Evolutionary conservation across 1,140 invertebrate species (phyloP).

Genomic region (Drosophila pseudoobscura): DNA sequence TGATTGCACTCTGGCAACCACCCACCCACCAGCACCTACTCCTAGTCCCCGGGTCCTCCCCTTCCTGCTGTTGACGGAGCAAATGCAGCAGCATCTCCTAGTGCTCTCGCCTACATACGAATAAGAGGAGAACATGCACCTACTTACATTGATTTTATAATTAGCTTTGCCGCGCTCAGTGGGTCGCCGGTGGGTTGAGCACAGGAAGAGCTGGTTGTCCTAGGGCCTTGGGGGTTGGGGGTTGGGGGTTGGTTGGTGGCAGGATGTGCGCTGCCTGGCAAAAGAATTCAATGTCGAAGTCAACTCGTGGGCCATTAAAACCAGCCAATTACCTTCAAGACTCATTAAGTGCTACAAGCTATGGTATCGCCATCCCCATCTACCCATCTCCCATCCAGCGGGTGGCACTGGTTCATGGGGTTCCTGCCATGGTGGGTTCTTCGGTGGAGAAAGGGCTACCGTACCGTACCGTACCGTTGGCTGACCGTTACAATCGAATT

Average conservation of each 20-base stretch:
- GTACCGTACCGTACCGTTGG: slow-evolving; percentile 39
- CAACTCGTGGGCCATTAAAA: slow-evolving; percentile 72
- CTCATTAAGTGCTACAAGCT: slow-evolving; percentile 73
- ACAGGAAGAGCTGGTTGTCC: not conserved
- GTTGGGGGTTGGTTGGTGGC: not conserved
- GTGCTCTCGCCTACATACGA: not conserved
- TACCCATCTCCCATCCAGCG: not conserved
- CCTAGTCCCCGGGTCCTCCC: too few relatives aligned
- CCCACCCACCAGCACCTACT: too few relatives aligned
- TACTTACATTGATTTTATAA: slow-evolving; percentile 74
- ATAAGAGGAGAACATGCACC: slow-evolving; percentile 10
- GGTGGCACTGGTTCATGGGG: too few relatives aligned
- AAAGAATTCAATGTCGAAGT: slow-evolving; percentile 60
- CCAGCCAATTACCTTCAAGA: slow-evolving; percentile 77
- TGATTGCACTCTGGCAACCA: not conserved
- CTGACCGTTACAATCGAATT: slow-evolving; percentile 80
- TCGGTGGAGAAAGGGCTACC: slow-evolving; percentile 13
- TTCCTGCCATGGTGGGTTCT: not conserved
- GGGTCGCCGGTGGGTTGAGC: not conserved
- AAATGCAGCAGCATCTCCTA: not conserved
- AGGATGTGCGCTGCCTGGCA: slow-evolving; percentile 26
- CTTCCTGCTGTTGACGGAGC: slow-evolving; percentile 9
- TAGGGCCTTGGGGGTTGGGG: too few relatives aligned
- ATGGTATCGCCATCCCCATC: slow-evolving; percentile 9
- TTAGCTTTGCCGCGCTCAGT: slow-evolving; percentile 51